Evolutionary conservation across 2,797 vertebrate genomes (phyloP).

Genomic region (Sebastes jordani): DNA sequence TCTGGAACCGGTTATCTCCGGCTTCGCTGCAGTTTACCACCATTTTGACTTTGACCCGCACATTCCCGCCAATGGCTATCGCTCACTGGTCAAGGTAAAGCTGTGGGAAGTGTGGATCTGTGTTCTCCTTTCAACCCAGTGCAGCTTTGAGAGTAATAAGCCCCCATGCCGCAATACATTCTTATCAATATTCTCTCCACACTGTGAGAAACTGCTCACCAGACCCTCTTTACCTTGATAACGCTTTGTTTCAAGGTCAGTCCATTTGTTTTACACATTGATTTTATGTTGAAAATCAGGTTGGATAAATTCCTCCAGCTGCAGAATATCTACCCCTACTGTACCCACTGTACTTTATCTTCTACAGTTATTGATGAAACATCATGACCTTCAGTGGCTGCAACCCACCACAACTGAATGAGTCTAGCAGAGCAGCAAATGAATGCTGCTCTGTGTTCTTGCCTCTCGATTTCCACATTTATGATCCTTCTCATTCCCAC

Average conservation of each 20-base stretch:
- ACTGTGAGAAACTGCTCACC: slow-evolving; percentile 40
- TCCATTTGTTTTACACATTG: slow-evolving; percentile 67
- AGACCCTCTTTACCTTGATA: slow-evolving; percentile 36
- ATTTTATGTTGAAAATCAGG: slow-evolving; percentile 64
- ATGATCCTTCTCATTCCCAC: slow-evolving; percentile 56
- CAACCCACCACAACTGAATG: slow-evolving; percentile 41
- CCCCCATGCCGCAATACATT: neutral
- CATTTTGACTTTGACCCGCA: slow-evolving; percentile 91
- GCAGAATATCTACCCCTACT: slow-evolving; percentile 33
- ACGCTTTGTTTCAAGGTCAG: slow-evolving; percentile 67
- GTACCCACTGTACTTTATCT: slow-evolving; percentile 61
- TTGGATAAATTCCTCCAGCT: slow-evolving; percentile 53
- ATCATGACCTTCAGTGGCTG: slow-evolving; percentile 53
- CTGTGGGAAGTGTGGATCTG: slow-evolving; percentile 23
- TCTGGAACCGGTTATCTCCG: slow-evolving; percentile 85
- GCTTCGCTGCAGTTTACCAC: slow-evolving; percentile 85
- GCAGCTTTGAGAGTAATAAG: slow-evolving; percentile 21
- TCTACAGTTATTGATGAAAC: slow-evolving; percentile 64
- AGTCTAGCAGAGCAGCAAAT: slow-evolving; percentile 43
- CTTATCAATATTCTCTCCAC: slow-evolving; percentile 50
- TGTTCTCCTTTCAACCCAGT: slow-evolving; percentile 6
- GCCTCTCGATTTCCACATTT: slow-evolving; percentile 52
- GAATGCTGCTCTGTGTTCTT: slow-evolving; percentile 48
- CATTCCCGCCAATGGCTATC: slow-evolving; percentile 92
- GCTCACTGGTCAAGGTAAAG: slow-evolving; percentile 89